Conservation (phyloP, 2,113 vertebrate species). For the Neodon shergylaensis region DNA sequence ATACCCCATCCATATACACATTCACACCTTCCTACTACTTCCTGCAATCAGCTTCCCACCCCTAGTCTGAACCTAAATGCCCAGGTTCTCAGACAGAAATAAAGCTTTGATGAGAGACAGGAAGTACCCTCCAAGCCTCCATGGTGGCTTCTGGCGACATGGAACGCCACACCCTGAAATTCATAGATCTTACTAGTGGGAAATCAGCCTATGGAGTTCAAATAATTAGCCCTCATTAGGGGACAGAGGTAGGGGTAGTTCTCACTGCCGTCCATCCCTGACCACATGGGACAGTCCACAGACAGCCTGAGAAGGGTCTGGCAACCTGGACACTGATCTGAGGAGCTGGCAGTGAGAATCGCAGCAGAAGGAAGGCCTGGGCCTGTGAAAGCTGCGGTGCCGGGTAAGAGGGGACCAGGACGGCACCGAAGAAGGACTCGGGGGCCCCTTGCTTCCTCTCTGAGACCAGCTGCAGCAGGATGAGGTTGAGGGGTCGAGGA, state of each 20-base stretch:
- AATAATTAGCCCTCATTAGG: rapidly evolving
- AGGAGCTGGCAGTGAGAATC: neutral
- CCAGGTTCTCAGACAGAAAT: neutral
- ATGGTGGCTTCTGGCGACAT: neutral
- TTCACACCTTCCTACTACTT: rapidly evolving
- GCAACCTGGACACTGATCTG: neutral
- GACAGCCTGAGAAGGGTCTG: neutral
- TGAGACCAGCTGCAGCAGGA: rapidly evolving
- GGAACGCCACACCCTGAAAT: neutral
- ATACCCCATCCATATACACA: neutral
- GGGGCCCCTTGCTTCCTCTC: neutral
- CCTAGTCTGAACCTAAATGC: no score
- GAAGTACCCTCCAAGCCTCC: neutral
- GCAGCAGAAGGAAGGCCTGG: neutral
- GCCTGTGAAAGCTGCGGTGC: rapidly evolving
- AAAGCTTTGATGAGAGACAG: neutral
- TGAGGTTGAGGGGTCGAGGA: neutral
- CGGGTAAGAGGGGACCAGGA: no score
- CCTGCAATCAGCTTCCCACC: no score
- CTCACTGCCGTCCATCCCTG: neutral
- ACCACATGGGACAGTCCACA: rapidly evolving
- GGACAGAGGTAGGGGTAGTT: neutral
- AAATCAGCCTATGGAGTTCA: rapidly evolving
- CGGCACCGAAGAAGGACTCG: rapidly evolving
- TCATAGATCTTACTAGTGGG: neutral